A percentile compares a stretch with the other conserved stretches of the same genome.
Evolutionary conservation across 2,113 vertebrate species (phyloP).

Genomic region (Archocentrus centrarchus): DNA sequence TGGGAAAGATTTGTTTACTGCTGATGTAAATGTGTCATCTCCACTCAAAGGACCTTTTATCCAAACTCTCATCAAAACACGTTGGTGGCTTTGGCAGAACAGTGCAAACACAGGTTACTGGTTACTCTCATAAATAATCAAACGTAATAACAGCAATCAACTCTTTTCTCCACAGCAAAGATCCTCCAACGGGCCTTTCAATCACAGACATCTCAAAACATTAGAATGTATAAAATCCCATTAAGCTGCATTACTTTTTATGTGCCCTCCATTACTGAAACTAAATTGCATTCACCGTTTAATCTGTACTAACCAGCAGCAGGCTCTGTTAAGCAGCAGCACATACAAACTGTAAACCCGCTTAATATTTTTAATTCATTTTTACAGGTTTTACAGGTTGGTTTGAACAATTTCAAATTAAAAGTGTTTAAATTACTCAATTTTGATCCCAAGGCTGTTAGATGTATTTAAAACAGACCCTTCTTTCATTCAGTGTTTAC

Average conservation of each 20-base stretch:
- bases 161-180: background rate
- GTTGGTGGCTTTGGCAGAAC: background rate
- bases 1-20: background rate
- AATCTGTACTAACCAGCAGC: background rate
- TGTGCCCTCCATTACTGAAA: background rate
- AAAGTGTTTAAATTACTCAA: background rate
- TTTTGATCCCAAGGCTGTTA: conserved; percentile 20
- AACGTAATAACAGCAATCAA: background rate
- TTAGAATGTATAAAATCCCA: background rate
- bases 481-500: background rate
- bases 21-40: background rate
- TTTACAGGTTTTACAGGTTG: background rate
- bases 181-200: background rate
- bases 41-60: background rate
- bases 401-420: background rate
- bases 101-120: background rate
- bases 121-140: background rate
- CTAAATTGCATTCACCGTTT: background rate
- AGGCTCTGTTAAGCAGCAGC: background rate
- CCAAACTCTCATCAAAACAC: conserved; percentile 10
- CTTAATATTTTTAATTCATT: background rate
- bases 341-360: conserved; percentile 5
- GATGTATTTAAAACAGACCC: conserved; percentile 2
- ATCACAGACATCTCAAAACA: background rate
- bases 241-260: background rate